Percentiles rank a stretch among this genome's conserved stretches.
phyloP scores from a whole-genome alignment of 2,888 invertebrate genomes.

The Gortyna flavago region DNA sequence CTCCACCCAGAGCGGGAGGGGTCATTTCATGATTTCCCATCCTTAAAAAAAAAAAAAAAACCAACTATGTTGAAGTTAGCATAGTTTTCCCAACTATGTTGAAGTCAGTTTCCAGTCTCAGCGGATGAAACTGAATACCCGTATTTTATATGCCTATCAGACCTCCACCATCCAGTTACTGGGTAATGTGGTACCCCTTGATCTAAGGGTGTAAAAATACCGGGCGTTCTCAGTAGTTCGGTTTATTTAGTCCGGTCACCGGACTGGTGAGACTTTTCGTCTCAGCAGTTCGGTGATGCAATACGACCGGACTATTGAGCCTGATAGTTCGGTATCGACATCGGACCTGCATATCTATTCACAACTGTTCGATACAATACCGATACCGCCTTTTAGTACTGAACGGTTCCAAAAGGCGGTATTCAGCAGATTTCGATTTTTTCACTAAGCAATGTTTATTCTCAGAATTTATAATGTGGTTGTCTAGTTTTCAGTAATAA shows the following conservation, averaged over 20 bases:
- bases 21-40: too few relatives aligned
- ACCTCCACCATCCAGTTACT: neutral
- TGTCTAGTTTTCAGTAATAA: neutral
- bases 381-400: neutral
- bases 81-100: neutral
- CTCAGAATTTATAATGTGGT: neutral
- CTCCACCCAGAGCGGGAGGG: too few relatives aligned
- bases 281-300: too few relatives aligned
- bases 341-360: too few relatives aligned
- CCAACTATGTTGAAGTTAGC: too few relatives aligned
- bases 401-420: neutral
- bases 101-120: neutral
- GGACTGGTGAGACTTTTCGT: too few relatives aligned
- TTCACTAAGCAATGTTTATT: neutral
- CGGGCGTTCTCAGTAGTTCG: too few relatives aligned
- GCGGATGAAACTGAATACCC: neutral
- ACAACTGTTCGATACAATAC: too few relatives aligned
- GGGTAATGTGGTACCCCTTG: neutral
- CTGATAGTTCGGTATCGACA: too few relatives aligned
- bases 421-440: neutral
- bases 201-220: neutral
- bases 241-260: too few relatives aligned
- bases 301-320: too few relatives aligned
- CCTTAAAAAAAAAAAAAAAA: too few relatives aligned
- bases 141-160: neutral